Base-by-base conservation (phyloP, 2,113 vertebrate species). In the Porphyrio hochstetteri region DNA sequence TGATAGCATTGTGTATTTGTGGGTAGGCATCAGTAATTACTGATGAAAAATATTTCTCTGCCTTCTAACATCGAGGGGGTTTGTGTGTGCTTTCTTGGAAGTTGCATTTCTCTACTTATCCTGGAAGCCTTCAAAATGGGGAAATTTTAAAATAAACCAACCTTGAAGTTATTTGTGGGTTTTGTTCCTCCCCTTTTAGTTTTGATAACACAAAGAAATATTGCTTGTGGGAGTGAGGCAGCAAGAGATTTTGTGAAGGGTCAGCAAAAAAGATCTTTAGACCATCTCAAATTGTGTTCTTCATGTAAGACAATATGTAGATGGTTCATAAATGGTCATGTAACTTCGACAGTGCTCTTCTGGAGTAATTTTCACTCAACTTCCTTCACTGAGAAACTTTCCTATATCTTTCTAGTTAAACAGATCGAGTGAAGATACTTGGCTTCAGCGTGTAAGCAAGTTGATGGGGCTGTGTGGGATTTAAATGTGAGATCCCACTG, bases 341-440 rank as follows among this genome's bases (percentile, higher is more conserved):
- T 15, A 42, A 27, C 25, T 48, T 53, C 18, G 44, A 6, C 16
- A 42, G 27, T 0, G 1, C n/a, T 55, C 23, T 63, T 77, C 31
- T 38, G 79, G 67, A 44, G 40, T 50, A 35, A 24, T 38, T 80
- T 61, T 55, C 68, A 63, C 40, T 48, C 31, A 86, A 36, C 86
- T 74, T 80, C 92, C 88, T 86, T 89, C 36, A 56, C 60, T 61
- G 72, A 91, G 81, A 76, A 86, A n/a, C 27, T 79, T 33, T 92
- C 38, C 61, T 69, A 1, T 93, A 70, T 83, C 16, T 21, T 17
- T 91, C 65, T 53, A 1, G 53, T 75, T 88, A 55, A 59, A 79
- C 27, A 60, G 53, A 64, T 82, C 16, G 70, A 87, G 88, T 52
- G 57, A 31, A 72, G 89, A 71, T 71, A 75, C 57, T 61, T 21